A percentile compares a stretch with the other conserved stretches of the same genome.
These are phyloP conservation scores for Labeo calbasu DNA, from an alignment of 2,797 vertebrate genomes.

Conservation along the genomic window DNA sequence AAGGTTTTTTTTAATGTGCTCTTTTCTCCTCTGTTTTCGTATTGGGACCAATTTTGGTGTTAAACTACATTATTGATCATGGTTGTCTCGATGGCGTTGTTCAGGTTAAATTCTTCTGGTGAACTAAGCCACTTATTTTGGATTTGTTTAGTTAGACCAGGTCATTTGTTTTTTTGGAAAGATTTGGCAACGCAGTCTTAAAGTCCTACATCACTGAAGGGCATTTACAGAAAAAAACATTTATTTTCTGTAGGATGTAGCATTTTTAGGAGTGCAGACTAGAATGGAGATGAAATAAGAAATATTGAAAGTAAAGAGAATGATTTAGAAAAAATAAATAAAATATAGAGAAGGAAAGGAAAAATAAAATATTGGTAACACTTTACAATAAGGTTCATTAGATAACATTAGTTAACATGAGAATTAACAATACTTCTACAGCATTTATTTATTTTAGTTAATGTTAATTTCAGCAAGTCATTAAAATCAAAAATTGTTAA, in stretches of 20 bases:
- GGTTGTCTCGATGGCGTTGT: not conserved
- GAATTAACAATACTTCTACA: no score
- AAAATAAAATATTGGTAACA: no score
- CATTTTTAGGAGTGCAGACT: not conserved
- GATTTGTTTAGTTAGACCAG: not conserved
- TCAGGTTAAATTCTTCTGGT: not conserved
- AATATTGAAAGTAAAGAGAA: not conserved
- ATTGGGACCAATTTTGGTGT: conserved; percentile 17
- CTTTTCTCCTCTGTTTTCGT: not conserved
- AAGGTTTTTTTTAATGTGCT: conserved; percentile 17
- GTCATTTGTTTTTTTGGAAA: not conserved
- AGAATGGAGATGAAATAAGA: not conserved
- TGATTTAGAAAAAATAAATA: not conserved
- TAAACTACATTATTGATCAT: not conserved
- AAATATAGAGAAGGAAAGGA: not conserved
- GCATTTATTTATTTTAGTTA: no score
- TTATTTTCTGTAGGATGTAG: not conserved
- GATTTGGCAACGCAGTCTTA: not conserved
- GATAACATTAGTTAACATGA: no score
- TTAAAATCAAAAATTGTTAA: no score
- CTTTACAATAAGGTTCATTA: no score
- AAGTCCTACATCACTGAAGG: not conserved
- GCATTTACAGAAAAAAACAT: not conserved
- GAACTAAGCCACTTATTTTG: not conserved
- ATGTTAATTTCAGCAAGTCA: no score